Conservation (phyloP, 2,888 invertebrate genomes). For the Athrips mouffetella region DNA sequence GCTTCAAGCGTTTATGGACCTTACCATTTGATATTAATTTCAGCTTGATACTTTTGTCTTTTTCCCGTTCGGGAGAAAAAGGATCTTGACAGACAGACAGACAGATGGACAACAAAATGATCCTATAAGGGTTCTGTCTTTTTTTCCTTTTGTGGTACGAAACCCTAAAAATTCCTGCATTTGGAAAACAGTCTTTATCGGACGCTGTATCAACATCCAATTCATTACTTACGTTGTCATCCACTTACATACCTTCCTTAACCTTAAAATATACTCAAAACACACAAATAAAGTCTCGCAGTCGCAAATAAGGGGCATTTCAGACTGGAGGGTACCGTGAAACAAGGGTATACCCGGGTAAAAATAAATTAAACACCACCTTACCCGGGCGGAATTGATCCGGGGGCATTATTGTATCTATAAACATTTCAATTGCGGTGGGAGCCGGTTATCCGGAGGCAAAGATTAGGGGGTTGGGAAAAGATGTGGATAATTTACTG, state of each 20-base stretch:
- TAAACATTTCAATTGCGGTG: conserved; percentile 71
- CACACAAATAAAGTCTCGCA: conserved; percentile 32
- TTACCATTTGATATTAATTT: no score
- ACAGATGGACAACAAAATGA: no score
- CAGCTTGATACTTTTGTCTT: no score
- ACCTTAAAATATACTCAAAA: conserved; percentile 5
- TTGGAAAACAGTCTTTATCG: no score
- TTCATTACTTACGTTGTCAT: no score
- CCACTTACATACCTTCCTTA: background rate
- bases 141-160: no score
- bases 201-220: no score
- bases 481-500: background rate
- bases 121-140: no score
- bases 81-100: no score
- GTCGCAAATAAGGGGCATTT: conserved; percentile 27
- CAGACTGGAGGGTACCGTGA: conserved; percentile 10
- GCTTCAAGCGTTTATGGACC: no score
- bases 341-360: conserved; percentile 35
- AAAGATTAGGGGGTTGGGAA: conserved; percentile 30
- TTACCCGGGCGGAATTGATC: conserved; percentile 57
- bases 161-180: no score
- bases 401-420: conserved; percentile 67
- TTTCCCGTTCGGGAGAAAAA: no score
- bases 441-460: conserved; percentile 31
- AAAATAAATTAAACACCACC: conserved; percentile 67